Conservation (phyloP, 2,113 vertebrate genomes). For the Myxocyprinus asiaticus region DNA sequence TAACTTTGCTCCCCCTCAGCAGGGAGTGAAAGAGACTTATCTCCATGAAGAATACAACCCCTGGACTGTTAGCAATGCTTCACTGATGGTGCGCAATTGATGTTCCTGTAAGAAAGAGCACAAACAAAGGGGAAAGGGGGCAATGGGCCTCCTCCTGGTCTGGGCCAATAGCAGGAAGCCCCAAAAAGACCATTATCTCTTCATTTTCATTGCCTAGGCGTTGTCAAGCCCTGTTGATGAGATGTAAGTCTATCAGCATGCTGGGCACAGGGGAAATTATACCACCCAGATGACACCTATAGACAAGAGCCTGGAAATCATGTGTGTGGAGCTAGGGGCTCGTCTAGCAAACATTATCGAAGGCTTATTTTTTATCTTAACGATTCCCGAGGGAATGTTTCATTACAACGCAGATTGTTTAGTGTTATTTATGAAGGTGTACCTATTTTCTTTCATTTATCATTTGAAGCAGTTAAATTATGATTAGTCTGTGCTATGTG, state of each 20-base stretch:
- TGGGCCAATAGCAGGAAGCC: constrained; percentile 65
- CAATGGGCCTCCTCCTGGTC: constrained; percentile 67
- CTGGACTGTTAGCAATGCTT: constrained; percentile 67
- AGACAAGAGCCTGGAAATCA: constrained; percentile 29
- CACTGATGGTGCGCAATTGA: constrained; percentile 65
- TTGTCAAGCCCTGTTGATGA: constrained; percentile 55
- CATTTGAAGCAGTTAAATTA: constrained; percentile 56
- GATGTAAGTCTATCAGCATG: constrained; percentile 61
- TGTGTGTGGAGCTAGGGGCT: neutral
- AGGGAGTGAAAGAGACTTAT: constrained; percentile 67
- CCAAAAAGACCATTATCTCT: constrained; percentile 65
- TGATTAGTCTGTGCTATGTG: constrained; percentile 57
- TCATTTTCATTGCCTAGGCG: constrained; percentile 60
- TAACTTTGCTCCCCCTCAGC: constrained; percentile 66
- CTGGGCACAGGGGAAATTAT: constrained; percentile 66
- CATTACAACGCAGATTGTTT: constrained; percentile 44
- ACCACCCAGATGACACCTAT: constrained; percentile 51
- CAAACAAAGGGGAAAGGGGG: constrained; percentile 65
- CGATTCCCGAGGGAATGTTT: constrained; percentile 35
- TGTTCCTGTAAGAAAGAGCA: constrained; percentile 63
- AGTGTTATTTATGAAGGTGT: constrained; percentile 30
- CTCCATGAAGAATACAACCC: constrained; percentile 66
- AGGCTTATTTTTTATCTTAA: constrained; percentile 47
- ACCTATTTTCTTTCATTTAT: constrained; percentile 59
- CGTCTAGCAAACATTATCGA: constrained; percentile 24